Conservation (phyloP, 2,113 vertebrate species). For the Beaufortia kweichowensis region DNA sequence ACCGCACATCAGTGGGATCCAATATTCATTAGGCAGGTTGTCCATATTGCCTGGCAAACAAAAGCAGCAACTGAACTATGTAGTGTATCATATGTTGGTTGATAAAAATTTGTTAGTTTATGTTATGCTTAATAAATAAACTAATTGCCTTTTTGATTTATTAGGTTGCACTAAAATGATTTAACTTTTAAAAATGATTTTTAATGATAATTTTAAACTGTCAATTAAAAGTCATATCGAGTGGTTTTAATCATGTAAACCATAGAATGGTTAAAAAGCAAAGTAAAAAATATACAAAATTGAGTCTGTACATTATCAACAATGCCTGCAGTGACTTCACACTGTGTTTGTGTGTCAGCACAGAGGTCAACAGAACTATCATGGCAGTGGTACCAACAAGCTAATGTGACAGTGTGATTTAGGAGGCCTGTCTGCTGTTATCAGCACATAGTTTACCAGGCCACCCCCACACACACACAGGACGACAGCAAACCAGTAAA, state of each 20-base stretch:
- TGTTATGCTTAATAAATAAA: no score
- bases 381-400: conserved; percentile 51
- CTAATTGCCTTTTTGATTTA: no score
- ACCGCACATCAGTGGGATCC: background rate
- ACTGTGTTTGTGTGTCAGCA: background rate
- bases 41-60: background rate
- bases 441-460: conserved; percentile 62
- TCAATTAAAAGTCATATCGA: no score
- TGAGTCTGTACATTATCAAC: background rate
- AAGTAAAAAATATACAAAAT: background rate
- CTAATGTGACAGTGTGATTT: conserved; percentile 72
- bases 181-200: no score
- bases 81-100: background rate
- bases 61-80: no score
- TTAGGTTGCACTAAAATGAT: no score
- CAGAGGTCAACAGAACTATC: conserved; percentile 37
- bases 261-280: background rate
- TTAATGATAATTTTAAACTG: no score
- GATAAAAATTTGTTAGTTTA: no score
- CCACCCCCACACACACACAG: conserved; percentile 58
- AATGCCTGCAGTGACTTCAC: conserved; percentile 33
- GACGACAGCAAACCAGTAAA: conserved; percentile 57
- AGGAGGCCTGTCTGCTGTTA: conserved; percentile 66
- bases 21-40: background rate
- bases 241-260: no score